Conservation (phyloP, 2,113 vertebrate genomes). For the Delphinapterus leucas region DNA sequence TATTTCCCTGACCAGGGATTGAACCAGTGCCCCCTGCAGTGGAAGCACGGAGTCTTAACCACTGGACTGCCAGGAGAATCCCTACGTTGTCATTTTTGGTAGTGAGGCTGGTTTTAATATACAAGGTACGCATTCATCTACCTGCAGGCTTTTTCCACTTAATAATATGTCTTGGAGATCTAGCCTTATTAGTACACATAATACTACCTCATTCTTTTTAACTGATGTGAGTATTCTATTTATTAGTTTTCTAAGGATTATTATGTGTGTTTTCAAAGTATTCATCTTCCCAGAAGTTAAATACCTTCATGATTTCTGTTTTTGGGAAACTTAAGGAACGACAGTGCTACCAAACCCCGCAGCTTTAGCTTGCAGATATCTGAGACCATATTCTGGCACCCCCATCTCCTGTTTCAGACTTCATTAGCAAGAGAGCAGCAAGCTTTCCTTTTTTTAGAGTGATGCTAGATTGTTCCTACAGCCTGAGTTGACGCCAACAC, state of each 20-base stretch:
- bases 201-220: neutral
- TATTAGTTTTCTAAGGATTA: neutral
- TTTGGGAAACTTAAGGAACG: neutral
- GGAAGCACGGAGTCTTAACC: neutral
- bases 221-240: neutral
- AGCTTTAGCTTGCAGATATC: neutral
- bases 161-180: neutral
- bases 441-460: conserved; percentile 7
- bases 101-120: neutral
- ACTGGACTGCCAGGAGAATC: neutral
- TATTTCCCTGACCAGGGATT: neutral
- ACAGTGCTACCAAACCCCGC: neutral
- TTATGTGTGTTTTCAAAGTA: neutral
- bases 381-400: neutral
- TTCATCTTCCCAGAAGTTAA: neutral
- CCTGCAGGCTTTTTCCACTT: neutral
- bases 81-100: neutral
- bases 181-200: neutral
- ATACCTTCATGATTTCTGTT: neutral
- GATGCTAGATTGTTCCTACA: neutral
- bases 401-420: conserved; percentile 33
- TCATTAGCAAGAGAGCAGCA: neutral
- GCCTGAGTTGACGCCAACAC: neutral
- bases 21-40: neutral
- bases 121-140: neutral